These are phyloP conservation scores for Zaprionus ornatus DNA, from an alignment of 1,140 invertebrate species.

Conservation along the genomic window DNA sequence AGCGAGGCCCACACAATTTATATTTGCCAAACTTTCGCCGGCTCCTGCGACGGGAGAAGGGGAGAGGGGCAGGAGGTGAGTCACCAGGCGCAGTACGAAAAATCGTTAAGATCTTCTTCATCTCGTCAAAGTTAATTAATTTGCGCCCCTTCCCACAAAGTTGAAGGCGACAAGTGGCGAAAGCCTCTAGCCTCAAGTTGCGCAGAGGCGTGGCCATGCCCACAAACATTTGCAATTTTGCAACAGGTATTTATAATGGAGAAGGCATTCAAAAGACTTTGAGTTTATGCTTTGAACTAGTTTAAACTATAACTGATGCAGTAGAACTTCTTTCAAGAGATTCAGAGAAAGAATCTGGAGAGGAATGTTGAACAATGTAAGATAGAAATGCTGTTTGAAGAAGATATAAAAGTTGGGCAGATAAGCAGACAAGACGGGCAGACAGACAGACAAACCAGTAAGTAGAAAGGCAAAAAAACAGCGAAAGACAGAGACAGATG, in stretches of 20 bases:
- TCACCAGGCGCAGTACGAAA: conserved; percentile 34
- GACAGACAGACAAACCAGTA: background rate
- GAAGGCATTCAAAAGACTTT: background rate
- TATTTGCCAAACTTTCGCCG: conserved; percentile 71
- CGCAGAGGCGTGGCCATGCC: conserved; percentile 6
- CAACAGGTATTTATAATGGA: conserved; percentile 18
- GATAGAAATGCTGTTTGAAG: background rate
- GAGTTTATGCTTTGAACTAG: background rate
- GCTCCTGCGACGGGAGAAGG: conserved; percentile 24
- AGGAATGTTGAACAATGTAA: too few species aligned
- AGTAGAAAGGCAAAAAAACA: background rate
- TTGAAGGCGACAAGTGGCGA: conserved; percentile 51
- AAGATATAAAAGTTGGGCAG: background rate
- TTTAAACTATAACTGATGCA: background rate
- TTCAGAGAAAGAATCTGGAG: background rate
- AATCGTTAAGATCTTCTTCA: conserved; percentile 75
- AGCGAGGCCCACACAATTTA: conserved; percentile 67
- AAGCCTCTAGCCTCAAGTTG: conserved; percentile 45
- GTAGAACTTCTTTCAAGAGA: too few species aligned
- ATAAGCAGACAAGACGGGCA: background rate
- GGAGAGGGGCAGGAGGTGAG: conserved; percentile 20
- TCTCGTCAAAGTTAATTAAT: conserved; percentile 81
- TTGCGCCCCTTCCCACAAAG: conserved; percentile 47
- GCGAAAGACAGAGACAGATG: background rate
- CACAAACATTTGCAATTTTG: conserved; percentile 6